Percentiles rank a stretch among this genome's conserved stretches.
Evolutionary conservation across 2,113 vertebrate genomes (phyloP).

Genomic region (Junco hyemalis): DNA sequence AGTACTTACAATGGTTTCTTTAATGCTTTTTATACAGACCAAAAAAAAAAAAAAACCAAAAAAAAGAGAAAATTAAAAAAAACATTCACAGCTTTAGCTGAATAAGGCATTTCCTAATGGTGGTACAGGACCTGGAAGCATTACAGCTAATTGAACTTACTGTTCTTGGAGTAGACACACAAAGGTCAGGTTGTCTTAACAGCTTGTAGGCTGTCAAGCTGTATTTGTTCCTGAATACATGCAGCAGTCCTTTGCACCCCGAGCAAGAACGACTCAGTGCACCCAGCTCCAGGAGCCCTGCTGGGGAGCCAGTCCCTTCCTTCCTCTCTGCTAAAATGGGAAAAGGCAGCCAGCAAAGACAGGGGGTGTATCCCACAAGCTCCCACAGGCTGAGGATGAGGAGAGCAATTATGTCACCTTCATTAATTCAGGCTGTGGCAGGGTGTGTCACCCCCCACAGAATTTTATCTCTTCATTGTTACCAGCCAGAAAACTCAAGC

Average conservation of each 20-base stretch:
- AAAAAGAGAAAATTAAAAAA: neutral
- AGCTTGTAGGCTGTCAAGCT: conserved; percentile 28
- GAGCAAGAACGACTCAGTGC: neutral
- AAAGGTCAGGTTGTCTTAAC: conserved; percentile 53
- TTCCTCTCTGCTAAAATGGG: neutral
- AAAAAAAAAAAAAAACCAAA: neutral
- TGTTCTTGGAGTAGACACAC: conserved; percentile 7
- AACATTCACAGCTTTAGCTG: neutral
- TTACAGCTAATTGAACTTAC: conserved; percentile 39
- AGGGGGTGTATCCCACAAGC: neutral
- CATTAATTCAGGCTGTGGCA: neutral
- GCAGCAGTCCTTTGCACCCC: conserved; percentile 26
- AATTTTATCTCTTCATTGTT: neutral
- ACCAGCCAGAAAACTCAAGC: neutral
- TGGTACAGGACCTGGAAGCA: conserved; percentile 15
- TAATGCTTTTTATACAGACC: neutral
- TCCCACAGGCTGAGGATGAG: neutral
- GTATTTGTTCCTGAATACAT: conserved; percentile 10
- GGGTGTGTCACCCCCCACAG: too few relatives aligned
- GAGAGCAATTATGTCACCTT: neutral
- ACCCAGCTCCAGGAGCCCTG: neutral
- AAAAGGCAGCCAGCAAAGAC: neutral
- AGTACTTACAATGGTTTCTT: neutral
- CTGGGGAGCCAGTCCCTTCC: neutral
- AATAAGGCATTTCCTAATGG: conserved; percentile 35